These are phyloP conservation scores for Petrolisthes manimaculis DNA, from an alignment of 2,888 invertebrate species.

Conservation along the genomic window DNA sequence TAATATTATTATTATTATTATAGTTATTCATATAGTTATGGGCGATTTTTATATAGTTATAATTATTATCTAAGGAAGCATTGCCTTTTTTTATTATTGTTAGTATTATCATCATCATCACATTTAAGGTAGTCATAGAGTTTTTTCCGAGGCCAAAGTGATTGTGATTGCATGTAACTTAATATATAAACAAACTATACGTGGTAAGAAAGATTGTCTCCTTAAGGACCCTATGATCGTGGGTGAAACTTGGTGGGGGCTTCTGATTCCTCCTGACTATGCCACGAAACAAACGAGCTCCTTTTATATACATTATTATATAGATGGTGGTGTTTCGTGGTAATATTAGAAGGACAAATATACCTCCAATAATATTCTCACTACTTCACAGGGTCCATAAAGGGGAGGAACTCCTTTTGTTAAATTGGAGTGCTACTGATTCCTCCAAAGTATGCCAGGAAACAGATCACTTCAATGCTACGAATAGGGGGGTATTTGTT, in stretches of 20 bases:
- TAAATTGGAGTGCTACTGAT: too few relatives aligned
- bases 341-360: too few relatives aligned
- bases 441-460: too few relatives aligned
- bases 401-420: too few relatives aligned
- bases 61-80: not conserved
- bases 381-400: too few relatives aligned
- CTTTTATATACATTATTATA: not conserved
- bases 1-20: not conserved
- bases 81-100: not conserved
- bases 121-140: not conserved
- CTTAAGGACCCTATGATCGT: too few relatives aligned
- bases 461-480: too few relatives aligned
- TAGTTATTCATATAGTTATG: not conserved
- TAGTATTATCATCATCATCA: not conserved
- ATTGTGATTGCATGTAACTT: constrained; percentile 32
- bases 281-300: not conserved
- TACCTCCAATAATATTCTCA: too few relatives aligned
- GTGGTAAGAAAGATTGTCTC: not conserved
- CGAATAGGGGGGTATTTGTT: too few relatives aligned
- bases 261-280: not conserved
- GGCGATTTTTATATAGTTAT: not conserved
- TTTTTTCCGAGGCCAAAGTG: constrained; percentile 44
- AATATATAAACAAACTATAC: not conserved
- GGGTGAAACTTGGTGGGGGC: too few relatives aligned
- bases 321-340: too few relatives aligned